A percentile compares a stretch with the other conserved stretches of the same genome.
These are phyloP conservation scores for Mesembrinibis cayennensis DNA, from an alignment of 2,113 vertebrate genomes.

Conservation along the genomic window DNA sequence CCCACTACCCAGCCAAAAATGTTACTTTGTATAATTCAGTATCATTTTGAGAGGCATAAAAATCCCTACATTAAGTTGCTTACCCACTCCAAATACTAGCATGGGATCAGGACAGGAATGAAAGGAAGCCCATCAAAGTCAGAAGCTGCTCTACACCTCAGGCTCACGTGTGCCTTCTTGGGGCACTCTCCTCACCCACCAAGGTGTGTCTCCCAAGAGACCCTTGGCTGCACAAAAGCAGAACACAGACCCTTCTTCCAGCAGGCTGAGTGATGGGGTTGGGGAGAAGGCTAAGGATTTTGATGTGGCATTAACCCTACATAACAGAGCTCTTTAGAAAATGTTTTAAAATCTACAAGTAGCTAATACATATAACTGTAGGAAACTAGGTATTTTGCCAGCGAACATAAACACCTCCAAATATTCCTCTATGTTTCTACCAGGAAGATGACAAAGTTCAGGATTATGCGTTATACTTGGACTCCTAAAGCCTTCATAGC, in stretches of 20 bases:
- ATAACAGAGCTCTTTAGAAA: not conserved
- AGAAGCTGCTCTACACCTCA: not conserved
- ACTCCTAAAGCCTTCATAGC: not conserved
- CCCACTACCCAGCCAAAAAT: not conserved
- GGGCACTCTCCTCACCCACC: not conserved
- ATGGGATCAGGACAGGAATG: not conserved
- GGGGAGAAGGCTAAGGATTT: not conserved
- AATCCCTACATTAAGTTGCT: not conserved
- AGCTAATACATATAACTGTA: not conserved
- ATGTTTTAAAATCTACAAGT: not conserved
- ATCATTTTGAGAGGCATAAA: not conserved
- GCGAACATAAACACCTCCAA: not conserved
- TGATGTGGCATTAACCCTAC: fast-evolving
- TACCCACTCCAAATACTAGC: not conserved
- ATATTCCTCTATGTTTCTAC: not conserved
- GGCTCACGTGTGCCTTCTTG: not conserved
- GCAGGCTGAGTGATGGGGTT: not conserved
- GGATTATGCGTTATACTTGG: not conserved
- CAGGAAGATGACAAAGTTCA: not conserved
- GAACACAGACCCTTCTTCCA: not conserved
- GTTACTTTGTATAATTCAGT: not conserved
- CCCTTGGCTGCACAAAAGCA: not conserved
- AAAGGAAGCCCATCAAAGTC: not conserved
- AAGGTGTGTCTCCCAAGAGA: not conserved
- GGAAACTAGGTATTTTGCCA: not conserved